phyloP scores from a whole-genome alignment of 2,888 invertebrate genomes.

The Cotesia congregata region DNA sequence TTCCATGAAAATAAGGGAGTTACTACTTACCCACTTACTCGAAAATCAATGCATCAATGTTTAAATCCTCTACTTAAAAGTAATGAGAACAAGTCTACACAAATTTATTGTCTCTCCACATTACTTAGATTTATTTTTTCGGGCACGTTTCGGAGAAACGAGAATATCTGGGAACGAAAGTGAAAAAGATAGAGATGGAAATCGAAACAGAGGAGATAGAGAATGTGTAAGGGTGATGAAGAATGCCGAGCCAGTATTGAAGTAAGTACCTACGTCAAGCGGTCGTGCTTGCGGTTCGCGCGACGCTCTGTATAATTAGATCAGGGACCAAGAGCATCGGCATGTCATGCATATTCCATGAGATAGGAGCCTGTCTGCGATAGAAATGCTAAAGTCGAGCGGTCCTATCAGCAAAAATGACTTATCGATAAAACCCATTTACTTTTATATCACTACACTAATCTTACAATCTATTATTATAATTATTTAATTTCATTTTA shows the following conservation, averaged over 20 bases:
- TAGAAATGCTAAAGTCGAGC: slow-evolving; percentile 27
- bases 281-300: slow-evolving; percentile 53
- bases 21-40: not conserved
- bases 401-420: slow-evolving; percentile 18
- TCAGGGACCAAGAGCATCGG: slow-evolving; percentile 64
- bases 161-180: slow-evolving; percentile 29
- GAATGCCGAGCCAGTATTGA: slow-evolving; percentile 30
- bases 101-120: not conserved
- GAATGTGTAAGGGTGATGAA: slow-evolving; percentile 4
- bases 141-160: not conserved
- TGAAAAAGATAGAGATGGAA: slow-evolving; percentile 32
- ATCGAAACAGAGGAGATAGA: not conserved
- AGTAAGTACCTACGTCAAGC: slow-evolving; percentile 37
- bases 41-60: slow-evolving; percentile 2
- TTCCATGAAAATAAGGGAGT: not conserved
- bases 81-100: not conserved
- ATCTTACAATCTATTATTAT: not conserved
- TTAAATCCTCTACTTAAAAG: not conserved
- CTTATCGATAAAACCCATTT: slow-evolving; percentile 32
- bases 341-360: slow-evolving; percentile 68
- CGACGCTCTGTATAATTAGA: slow-evolving; percentile 66
- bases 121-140: slow-evolving; percentile 1
- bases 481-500: not conserved
- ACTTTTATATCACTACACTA: not conserved
- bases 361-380: slow-evolving; percentile 48